A percentile compares a stretch with the other conserved stretches of the same genome.
Evolutionary conservation across 2,888 invertebrate species (phyloP).

Genomic region (Dromius quadrimaculatus): DNA sequence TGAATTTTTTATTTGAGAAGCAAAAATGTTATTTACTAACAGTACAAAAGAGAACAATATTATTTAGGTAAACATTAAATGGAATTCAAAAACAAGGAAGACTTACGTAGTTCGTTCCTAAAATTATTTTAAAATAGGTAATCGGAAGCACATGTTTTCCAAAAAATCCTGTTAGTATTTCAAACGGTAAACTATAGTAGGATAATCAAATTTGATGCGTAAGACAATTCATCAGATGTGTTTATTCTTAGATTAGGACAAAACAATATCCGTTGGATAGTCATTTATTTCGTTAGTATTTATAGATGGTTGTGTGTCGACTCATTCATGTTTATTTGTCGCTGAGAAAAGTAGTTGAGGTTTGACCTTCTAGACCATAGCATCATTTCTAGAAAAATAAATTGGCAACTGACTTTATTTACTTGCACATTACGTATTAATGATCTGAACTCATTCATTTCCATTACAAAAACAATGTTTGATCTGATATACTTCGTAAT

Average conservation of each 20-base stretch:
- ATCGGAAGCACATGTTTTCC: too few relatives aligned
- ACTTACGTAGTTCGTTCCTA: too few relatives aligned
- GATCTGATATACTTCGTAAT: constrained; percentile 13
- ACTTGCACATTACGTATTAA: constrained; percentile 33
- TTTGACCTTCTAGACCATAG: constrained; percentile 39
- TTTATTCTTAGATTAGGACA: constrained; percentile 14
- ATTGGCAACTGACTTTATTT: constrained; percentile 42
- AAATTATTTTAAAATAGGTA: too few relatives aligned
- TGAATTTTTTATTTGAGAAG: too few relatives aligned
- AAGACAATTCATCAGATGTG: constrained; percentile 8
- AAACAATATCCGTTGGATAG: constrained; percentile 33
- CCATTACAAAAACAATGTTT: constrained; percentile 35
- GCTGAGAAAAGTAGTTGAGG: constrained; percentile 33
- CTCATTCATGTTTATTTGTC: constrained; percentile 44
- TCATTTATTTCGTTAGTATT: constrained; percentile 35
- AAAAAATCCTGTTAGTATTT: background rate
- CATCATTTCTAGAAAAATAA: constrained; percentile 40
- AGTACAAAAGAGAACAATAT: too few relatives aligned
- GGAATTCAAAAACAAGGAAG: too few relatives aligned
- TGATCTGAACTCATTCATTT: constrained; percentile 38
- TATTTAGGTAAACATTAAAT: too few relatives aligned
- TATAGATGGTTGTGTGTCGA: constrained; percentile 39
- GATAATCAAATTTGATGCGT: constrained; percentile 4
- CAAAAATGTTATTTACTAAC: too few relatives aligned
- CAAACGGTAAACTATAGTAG: background rate